phyloP scores from a whole-genome alignment of 2,888 invertebrate species.

The Liodrosophila aerea region DNA sequence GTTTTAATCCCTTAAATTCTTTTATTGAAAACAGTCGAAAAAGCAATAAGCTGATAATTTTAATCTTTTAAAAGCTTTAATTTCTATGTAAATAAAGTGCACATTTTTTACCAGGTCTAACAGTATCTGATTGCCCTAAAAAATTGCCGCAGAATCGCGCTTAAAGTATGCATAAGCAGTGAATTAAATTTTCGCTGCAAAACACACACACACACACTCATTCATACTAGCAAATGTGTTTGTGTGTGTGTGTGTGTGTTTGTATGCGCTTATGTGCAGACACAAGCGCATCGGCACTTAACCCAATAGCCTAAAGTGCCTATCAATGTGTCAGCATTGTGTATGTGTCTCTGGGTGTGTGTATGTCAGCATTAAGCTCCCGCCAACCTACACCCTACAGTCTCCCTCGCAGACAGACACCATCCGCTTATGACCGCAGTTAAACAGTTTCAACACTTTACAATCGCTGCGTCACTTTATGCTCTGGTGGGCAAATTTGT shows the following conservation, averaged over 20 bases:
- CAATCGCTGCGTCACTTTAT: constrained; percentile 34
- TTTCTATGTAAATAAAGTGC: not conserved
- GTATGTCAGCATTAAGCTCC: no score
- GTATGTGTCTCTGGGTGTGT: no score
- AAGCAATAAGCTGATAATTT: constrained; percentile 7
- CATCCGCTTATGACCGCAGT: constrained; percentile 30
- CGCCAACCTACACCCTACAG: not conserved
- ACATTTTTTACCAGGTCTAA: constrained; percentile 5
- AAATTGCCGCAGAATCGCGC: constrained; percentile 23
- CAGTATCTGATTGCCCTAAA: constrained; percentile 22
- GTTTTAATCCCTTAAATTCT: no score
- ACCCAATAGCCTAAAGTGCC: constrained; percentile 58
- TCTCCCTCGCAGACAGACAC: not conserved
- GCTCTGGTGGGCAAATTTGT: constrained; percentile 14
- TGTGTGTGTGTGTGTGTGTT: not conserved
- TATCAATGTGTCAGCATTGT: constrained; percentile 53
- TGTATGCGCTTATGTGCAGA: not conserved
- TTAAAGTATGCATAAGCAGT: constrained; percentile 26
- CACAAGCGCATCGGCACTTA: constrained; percentile 56
- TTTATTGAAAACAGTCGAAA: no score
- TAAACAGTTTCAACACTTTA: constrained; percentile 37
- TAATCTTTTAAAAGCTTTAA: not conserved
- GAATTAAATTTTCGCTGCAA: constrained; percentile 26
- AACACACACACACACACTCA: constrained; percentile 4
- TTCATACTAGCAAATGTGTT: not conserved